Conservation (phyloP, 2,113 vertebrate genomes). For the Amazona vittata region DNA sequence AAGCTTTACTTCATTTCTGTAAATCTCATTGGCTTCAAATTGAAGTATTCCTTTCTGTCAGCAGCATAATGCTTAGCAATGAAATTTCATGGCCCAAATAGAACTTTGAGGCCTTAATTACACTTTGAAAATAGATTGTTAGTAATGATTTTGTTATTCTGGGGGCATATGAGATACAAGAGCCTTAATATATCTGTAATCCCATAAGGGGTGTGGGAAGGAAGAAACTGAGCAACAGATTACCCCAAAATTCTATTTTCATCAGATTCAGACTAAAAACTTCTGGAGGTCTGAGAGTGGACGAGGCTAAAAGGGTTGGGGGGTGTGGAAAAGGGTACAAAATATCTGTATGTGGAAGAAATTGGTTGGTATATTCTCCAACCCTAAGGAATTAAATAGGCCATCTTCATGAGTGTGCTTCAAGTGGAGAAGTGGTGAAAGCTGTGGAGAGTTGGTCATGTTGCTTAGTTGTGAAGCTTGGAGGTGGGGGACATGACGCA, state of each 20-base stretch:
- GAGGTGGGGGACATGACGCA: accelerated
- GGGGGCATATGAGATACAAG: neutral
- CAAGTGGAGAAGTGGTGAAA: neutral
- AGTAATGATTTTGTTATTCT: neutral
- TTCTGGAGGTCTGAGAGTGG: neutral
- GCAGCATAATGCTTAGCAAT: neutral
- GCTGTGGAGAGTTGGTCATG: accelerated
- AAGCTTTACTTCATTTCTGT: constrained; percentile 61
- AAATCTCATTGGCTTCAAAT: constrained; percentile 49
- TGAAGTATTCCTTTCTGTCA: constrained; percentile 38
- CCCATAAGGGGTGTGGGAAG: neutral
- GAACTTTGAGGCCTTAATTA: neutral
- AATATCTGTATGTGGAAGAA: neutral
- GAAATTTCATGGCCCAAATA: constrained; percentile 20
- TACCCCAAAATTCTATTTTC: neutral
- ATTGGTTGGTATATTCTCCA: neutral
- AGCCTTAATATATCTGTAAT: neutral
- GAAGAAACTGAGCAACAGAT: neutral
- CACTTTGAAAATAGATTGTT: neutral
- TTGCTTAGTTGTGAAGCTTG: neutral
- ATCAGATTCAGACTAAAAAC: neutral
- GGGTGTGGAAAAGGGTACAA: neutral
- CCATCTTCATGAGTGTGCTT: neutral
- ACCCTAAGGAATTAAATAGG: neutral
- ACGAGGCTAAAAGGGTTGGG: neutral